Percentiles rank a stretch among this genome's conserved stretches.
Conservation (phyloP, 23 tunicate genomes). For the Phallusia fumigata region DNA sequence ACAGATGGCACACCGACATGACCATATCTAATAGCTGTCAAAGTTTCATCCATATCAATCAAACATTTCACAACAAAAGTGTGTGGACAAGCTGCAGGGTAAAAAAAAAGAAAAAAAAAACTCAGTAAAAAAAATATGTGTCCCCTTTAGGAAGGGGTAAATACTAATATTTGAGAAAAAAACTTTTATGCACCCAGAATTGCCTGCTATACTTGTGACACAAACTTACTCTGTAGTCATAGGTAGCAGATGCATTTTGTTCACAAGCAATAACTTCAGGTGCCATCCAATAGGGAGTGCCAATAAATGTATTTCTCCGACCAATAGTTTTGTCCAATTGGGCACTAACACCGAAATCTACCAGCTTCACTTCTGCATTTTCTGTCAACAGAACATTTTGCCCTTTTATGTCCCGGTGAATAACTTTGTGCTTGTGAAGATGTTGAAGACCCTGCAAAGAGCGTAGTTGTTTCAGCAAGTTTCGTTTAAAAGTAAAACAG, state of each 20-base stretch:
- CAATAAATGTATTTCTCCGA: slow-evolving; percentile 95
- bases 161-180: not conserved
- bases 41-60: too few relatives aligned
- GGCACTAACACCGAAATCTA: slow-evolving; percentile 99
- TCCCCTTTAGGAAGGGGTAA: not conserved
- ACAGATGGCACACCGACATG: too few relatives aligned
- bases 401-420: slow-evolving; percentile 99
- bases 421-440: slow-evolving; percentile 96
- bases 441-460: slow-evolving; percentile 84
- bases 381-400: slow-evolving; percentile 97
- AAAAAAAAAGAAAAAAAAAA: not conserved
- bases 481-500: too few relatives aligned
- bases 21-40: too few relatives aligned
- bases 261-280: slow-evolving; percentile 99
- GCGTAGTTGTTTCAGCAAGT: too few relatives aligned
- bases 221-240: slow-evolving; percentile 83
- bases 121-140: not conserved
- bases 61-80: too few relatives aligned
- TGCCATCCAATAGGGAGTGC: slow-evolving; percentile 99
- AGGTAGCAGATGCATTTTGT: slow-evolving; percentile 83
- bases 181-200: too few relatives aligned
- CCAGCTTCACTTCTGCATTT: slow-evolving; percentile 97
- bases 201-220: not conserved
- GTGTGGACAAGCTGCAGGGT: too few relatives aligned
- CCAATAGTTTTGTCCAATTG: slow-evolving; percentile 98